Conservation (phyloP, 2,797 vertebrate genomes). For the Salarias fasciatus region DNA sequence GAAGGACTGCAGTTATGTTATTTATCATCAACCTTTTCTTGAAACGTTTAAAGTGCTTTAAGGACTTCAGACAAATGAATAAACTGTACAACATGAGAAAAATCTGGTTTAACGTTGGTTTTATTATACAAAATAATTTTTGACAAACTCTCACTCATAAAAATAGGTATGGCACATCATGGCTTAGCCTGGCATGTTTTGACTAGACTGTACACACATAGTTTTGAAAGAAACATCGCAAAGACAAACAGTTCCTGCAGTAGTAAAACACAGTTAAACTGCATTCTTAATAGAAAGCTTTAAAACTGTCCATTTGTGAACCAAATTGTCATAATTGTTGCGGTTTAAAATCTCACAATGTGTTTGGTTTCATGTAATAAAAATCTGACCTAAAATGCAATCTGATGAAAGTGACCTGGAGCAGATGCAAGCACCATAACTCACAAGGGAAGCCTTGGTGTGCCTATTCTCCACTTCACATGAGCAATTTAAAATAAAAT, state of each 20-base stretch:
- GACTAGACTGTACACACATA: slow-evolving; percentile 17
- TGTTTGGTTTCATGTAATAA: slow-evolving; percentile 27
- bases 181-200: slow-evolving; percentile 26
- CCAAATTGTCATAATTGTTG: slow-evolving; percentile 8
- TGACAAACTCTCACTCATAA: slow-evolving; percentile 50
- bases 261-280: slow-evolving; percentile 11
- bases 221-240: slow-evolving; percentile 14
- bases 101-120: slow-evolving; percentile 51
- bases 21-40: too few species aligned
- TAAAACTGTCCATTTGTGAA: slow-evolving; percentile 11
- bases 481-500: slow-evolving; percentile 43
- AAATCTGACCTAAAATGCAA: slow-evolving; percentile 59
- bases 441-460: slow-evolving; percentile 42
- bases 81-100: slow-evolving; percentile 10
- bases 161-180: slow-evolving; percentile 47
- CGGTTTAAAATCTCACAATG: slow-evolving; percentile 10
- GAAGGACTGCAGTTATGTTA: not conserved
- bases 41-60: too few species aligned
- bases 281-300: slow-evolving; percentile 19
- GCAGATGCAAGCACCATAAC: slow-evolving; percentile 44
- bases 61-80: not conserved
- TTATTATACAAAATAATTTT: slow-evolving; percentile 79
- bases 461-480: slow-evolving; percentile 28
- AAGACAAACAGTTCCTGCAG: slow-evolving; percentile 4
- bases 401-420: slow-evolving; percentile 26